Base-by-base conservation (phyloP, 1,140 invertebrate species). In the Capitella teleta region DNA sequence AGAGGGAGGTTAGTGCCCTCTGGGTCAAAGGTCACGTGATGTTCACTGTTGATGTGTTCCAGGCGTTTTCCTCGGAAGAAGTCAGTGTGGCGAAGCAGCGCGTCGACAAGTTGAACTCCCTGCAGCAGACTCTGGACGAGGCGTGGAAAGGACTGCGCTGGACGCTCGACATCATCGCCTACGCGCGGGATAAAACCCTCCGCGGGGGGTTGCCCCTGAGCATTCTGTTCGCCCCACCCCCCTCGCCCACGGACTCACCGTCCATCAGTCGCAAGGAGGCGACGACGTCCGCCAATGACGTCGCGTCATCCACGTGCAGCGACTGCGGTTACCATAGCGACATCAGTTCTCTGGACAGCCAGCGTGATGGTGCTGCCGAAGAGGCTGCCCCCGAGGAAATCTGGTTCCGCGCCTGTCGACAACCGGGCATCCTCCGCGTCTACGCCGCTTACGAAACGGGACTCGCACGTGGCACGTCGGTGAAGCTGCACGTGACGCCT, bases 371-470 rank as follows among this genome's bases (percentile, higher is more conserved):
- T n/a, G n/a, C n/a, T n/a, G 14, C 23, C 14, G 42, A 47, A 25
- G 37, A 32, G 30, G 18, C 25, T 18, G 44, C 55, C 12, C n/a
- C n/a, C 32, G 45, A 24, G 28, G 46, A 19, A 41, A 10, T 25
- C 32, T 10, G 19, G 40, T 21, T 45, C 53, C 23, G 34, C 45
- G 10, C 24, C 42, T 47, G 28, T 46, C 0, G 51, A 19, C 34
- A 55, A 30, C 64, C 65, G 3, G 73, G 68, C 4, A 72, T 77
- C 45, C 57, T 79, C 5, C 73, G 83, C 70, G 89, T 97, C 21
- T 95, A 86, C 65, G 89, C 89, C 1, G 90, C 91, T 2, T 97
- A 96, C 66, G 87, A 94, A 56, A 95, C 88, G 0, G 91, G 92
- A 21, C 68, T 96, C 51, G 87, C 87, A 3, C 82, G 80, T 36